Evolutionary conservation across 2,888 invertebrate genomes (phyloP).

Genomic region (Cerastis rubricosa): DNA sequence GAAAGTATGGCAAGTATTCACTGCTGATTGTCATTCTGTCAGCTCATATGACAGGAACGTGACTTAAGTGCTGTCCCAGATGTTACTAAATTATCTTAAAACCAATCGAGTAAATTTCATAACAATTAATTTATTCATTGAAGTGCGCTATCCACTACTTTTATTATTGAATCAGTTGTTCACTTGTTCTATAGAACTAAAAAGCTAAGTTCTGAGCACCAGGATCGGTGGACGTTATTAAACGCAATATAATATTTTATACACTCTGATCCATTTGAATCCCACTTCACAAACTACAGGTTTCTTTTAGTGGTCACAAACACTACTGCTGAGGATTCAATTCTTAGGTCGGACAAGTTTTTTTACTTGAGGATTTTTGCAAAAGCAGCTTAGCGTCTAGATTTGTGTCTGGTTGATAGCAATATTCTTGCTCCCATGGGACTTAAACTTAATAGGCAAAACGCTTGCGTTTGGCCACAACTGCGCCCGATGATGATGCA

Average conservation of each 20-base stretch:
- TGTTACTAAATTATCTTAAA: slow-evolving; percentile 10
- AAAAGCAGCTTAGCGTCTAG: background rate
- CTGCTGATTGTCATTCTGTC: slow-evolving; percentile 24
- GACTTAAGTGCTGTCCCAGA: slow-evolving; percentile 37
- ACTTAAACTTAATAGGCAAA: background rate
- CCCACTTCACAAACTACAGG: background rate
- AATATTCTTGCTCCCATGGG: background rate
- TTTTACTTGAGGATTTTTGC: background rate
- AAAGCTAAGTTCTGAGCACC: background rate
- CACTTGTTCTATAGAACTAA: background rate
- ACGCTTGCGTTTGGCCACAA: background rate
- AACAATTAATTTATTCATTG: background rate
- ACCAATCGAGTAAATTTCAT: background rate
- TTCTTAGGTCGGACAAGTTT: background rate
- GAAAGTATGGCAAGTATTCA: slow-evolving; percentile 23
- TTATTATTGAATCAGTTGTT: background rate
- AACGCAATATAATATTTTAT: background rate
- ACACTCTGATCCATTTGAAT: background rate
- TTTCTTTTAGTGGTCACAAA: background rate
- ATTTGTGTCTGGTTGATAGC: background rate
- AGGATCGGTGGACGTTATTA: background rate
- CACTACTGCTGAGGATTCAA: background rate
- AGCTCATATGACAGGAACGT: slow-evolving; percentile 42
- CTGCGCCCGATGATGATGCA: background rate
- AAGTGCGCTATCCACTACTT: background rate